These are phyloP conservation scores for Novumbra hubbsi DNA, from an alignment of 2,797 vertebrate genomes.

Conservation along the genomic window DNA sequence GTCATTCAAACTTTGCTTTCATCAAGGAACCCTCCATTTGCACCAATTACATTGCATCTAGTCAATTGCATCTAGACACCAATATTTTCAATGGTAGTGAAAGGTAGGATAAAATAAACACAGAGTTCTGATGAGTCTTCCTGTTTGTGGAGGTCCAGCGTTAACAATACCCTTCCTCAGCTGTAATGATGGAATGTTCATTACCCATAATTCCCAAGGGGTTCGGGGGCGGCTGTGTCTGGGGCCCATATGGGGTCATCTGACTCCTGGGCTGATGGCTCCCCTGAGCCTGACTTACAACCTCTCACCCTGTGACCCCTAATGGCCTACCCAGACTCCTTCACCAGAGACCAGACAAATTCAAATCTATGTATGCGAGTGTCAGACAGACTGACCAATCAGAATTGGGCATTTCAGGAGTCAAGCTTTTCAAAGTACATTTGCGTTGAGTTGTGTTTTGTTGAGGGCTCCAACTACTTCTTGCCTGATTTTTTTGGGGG, in stretches of 20 bases:
- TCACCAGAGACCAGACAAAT: conserved; percentile 42
- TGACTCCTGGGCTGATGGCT: conserved; percentile 54
- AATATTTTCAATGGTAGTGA: too few relatives aligned
- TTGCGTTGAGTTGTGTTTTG: neutral
- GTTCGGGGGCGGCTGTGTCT: conserved; percentile 48
- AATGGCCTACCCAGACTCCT: conserved; percentile 69
- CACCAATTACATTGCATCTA: too few relatives aligned
- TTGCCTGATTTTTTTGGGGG: too few relatives aligned
- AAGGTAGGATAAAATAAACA: neutral
- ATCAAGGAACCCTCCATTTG: too few relatives aligned
- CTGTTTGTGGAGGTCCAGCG: neutral
- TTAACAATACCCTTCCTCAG: conserved; percentile 2
- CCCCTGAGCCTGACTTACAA: conserved; percentile 60
- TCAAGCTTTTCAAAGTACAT: neutral
- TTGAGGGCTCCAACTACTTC: too few relatives aligned
- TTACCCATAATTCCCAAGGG: conserved; percentile 37
- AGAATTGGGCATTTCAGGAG: neutral
- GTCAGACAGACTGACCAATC: conserved; percentile 33
- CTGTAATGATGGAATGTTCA: conserved; percentile 50
- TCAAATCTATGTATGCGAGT: conserved; percentile 30
- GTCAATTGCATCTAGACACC: too few relatives aligned
- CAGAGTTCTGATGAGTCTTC: neutral
- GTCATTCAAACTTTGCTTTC: too few relatives aligned
- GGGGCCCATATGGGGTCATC: conserved; percentile 64
- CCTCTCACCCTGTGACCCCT: conserved; percentile 52